Base-by-base conservation (phyloP, 2,797 vertebrate genomes). In the Erithacus rubecula region DNA sequence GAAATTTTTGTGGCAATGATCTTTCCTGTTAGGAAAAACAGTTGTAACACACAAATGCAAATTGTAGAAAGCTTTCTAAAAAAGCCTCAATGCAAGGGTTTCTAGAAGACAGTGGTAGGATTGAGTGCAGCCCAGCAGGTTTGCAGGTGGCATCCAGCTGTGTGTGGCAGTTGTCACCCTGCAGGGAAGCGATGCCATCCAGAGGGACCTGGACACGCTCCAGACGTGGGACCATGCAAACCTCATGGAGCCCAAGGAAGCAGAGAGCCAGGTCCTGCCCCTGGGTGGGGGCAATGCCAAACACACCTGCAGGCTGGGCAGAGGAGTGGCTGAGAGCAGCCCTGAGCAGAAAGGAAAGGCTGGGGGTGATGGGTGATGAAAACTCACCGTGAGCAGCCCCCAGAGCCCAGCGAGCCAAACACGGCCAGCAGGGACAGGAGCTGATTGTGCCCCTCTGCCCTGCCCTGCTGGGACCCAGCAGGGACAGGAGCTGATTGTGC, bases 101-200 rank as follows among this genome's bases (percentile, higher is more conserved):
- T 69, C 20, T 88, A 58, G 52, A 36, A 41, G 15, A 56, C 18
- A 17, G 4, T 30, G 36, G 14, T 49, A 30, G 30, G 12, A 24
- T 1, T 16, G 15, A 59, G n/a, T 6, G 11, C 24, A 7, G 1
- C 14, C 11, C 14, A 39, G 37, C 17, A 34, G 24, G 29, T 46
- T 5, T 58, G 15, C 29, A 39, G 52, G 20, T 4, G 11, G 10
- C 75, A 36, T 6, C 52, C 17, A 29, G 37, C n/a, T 11, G 11
- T 20, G 43, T 17, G 44, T 11, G n/a, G 44, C 59, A 29, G 18
- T 0, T 7, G 29, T 43, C n/a, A 21, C 1, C 0, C 10, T 30
- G 29, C 27, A 79, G n/a, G 37, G 52, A 63, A 44, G 36, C 1
- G 3, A 21, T 24, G 44, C 44, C 59, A 58, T 51, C 15, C 67